A percentile compares a stretch with the other conserved stretches of the same genome.
Conservation (phyloP, 2,113 vertebrate genomes). For the Sardina pilchardus region DNA sequence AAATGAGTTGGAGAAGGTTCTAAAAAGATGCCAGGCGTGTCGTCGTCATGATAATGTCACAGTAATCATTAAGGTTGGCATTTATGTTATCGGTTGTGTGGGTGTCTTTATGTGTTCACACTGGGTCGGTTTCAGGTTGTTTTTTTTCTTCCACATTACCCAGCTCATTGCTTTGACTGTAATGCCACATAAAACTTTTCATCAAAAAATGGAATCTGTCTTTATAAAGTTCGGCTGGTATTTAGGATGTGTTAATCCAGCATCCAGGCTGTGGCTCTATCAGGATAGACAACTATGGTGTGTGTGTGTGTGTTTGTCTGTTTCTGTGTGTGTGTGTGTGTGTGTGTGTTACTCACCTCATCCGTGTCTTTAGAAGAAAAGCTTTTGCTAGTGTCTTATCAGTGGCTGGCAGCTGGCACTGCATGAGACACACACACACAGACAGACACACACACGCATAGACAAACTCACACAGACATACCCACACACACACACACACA, state of each 20-base stretch:
- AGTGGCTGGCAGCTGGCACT: neutral
- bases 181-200: neutral
- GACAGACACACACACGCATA: no score
- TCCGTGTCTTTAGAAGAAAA: slow-evolving; percentile 4
- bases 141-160: neutral
- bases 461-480: slow-evolving; percentile 12
- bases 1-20: no score
- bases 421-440: neutral
- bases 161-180: neutral
- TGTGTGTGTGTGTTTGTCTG: no score
- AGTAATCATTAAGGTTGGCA: neutral
- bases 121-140: neutral
- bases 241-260: neutral
- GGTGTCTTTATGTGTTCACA: slow-evolving; percentile 7
- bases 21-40: no score
- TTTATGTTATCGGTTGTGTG: slow-evolving; percentile 3
- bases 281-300: neutral
- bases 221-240: slow-evolving; percentile 9
- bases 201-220: neutral
- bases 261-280: neutral
- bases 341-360: neutral
- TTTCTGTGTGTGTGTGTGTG: slow-evolving; percentile 5
- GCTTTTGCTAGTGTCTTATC: slow-evolving; percentile 10
- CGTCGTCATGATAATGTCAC: neutral
- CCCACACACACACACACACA: neutral